Evolutionary conservation across 2,888 invertebrate species (phyloP), one percentile per base, ranked within the genome.

Genomic region (Doris montereyensis): DNA sequence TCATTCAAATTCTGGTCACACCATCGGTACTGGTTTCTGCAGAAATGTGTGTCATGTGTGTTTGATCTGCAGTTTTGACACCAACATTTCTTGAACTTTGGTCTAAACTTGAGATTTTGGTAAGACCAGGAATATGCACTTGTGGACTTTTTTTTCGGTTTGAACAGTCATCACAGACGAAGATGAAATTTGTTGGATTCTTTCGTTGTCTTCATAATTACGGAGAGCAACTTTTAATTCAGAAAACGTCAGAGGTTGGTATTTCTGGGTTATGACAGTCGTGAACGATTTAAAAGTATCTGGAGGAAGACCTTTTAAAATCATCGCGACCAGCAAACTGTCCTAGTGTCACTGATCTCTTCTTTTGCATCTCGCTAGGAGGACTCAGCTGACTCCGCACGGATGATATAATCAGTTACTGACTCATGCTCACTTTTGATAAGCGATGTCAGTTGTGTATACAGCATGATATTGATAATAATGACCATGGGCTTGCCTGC

Each of bases 401-500:
- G 35, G 28, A 82, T 78, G 1, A 77, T 34, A 62, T 82, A 81
- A 30, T 70, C 70, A 32, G 34, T 70, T 24, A 83, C 76, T 13
- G 76, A 35, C 71, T 84, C 83, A 30, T 65, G 32, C 26, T 1
- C 4, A n/a, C 17, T 0, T 68, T 83, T 84, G 1, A 71, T n/a
- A 8, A 84, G 35, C 0, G 79, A 79, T 0, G 81, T 83, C 41
- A 84, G 67, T 74, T 84, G 78, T 1, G 80, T 82, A 34, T 82
- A 84, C 8, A 84, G 60, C 5, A 77, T 28, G 1, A 84, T 83
- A 13, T n/a, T n/a, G n/a, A n/a, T n/a, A n/a, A n/a, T 26, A 2
- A 84, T 83, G 8, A 84, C 30, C 52, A 80, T 68, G 3, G 81
- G 83, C 67, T 83, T 83, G 13, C 83, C 81, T 62, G n/a, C 52